Evolutionary conservation across 2,797 vertebrate genomes (phyloP).

Genomic region (Chromobotia macracanthus): DNA sequence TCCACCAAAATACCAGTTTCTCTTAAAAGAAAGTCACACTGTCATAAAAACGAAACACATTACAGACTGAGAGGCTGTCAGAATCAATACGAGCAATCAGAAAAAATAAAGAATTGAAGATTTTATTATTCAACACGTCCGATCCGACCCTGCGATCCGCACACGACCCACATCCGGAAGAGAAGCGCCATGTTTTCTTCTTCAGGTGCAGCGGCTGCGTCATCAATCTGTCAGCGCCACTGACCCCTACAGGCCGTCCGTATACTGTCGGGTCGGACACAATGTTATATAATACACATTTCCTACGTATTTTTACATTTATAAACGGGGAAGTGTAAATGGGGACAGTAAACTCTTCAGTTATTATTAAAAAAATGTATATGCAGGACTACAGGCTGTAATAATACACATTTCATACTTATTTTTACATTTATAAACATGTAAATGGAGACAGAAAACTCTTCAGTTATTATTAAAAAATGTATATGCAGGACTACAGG

Average conservation of each 20-base stretch:
- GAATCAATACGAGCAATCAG: not conserved
- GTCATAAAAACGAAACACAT: slow-evolving; percentile 51
- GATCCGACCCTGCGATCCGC: not conserved
- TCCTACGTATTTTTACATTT: no score
- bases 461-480: no score
- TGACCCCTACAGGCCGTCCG: not conserved
- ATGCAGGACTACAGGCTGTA: no score
- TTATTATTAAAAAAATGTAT: no score
- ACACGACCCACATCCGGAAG: slow-evolving; percentile 50
- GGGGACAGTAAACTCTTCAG: no score
- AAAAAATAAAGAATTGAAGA: not conserved
- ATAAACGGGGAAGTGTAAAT: no score
- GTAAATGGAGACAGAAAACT: no score
- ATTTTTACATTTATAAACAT: no score
- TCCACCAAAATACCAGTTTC: slow-evolving; percentile 43
- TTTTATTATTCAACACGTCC: not conserved
- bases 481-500: no score
- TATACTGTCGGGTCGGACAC: not conserved
- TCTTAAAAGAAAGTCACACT: slow-evolving; percentile 26
- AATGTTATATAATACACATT: no score
- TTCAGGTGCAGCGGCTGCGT: not conserved
- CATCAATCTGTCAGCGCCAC: not conserved
- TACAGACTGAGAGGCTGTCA: slow-evolving; percentile 36
- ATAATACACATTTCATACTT: no score
- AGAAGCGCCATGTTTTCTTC: slow-evolving; percentile 24